Percentiles rank a stretch among this genome's conserved stretches.
Conservation (phyloP, 2,113 vertebrate species). For the Haemorhous mexicanus region DNA sequence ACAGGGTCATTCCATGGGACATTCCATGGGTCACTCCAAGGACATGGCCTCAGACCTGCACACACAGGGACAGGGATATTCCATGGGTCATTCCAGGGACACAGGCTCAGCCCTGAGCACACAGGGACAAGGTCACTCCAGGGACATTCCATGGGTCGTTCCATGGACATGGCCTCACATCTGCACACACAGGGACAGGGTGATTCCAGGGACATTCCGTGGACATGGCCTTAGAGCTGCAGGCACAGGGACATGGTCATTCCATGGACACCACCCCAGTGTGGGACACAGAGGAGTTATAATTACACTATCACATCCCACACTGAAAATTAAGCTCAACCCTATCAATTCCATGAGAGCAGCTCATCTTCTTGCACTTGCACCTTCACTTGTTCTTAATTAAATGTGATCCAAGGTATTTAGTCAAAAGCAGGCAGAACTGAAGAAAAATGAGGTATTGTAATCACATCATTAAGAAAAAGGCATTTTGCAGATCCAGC, state of each 20-base stretch:
- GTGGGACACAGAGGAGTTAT: neutral
- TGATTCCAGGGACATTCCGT: neutral
- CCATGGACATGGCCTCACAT: slow-evolving; percentile 43
- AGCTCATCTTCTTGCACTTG: neutral
- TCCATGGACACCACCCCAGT: neutral
- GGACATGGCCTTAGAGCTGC: slow-evolving; percentile 64
- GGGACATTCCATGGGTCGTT: rapidly evolving
- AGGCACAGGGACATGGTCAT: neutral
- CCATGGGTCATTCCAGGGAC: neutral
- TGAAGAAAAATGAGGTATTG: neutral
- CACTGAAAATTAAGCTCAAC: neutral
- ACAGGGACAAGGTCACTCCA: neutral
- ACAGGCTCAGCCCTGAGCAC: slow-evolving; percentile 65
- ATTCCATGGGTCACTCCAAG: no score
- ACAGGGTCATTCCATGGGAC: neutral
- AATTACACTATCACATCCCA: neutral
- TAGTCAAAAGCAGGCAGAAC: neutral
- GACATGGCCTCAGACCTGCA: slow-evolving; percentile 68
- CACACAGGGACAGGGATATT: neutral
- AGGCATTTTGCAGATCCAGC: neutral
- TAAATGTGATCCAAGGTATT: neutral
- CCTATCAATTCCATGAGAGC: neutral
- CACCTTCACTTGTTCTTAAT: neutral
- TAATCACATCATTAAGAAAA: neutral
- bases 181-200: slow-evolving; percentile 53